phyloP scores from a whole-genome alignment of 2,888 invertebrate genomes.

The Clitarchus hookeri region DNA sequence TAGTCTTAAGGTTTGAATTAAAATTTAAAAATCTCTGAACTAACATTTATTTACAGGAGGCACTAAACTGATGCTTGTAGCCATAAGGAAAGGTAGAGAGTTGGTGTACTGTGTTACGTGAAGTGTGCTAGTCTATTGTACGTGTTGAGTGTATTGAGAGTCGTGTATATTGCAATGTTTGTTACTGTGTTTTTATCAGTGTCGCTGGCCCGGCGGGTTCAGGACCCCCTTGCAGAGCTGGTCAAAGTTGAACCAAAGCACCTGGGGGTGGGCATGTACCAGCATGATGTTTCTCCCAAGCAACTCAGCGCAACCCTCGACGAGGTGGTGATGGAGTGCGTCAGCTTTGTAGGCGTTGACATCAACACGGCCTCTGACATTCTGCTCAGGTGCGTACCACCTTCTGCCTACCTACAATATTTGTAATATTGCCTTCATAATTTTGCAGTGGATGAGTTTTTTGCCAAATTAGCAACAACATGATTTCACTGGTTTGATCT shows the following conservation, averaged over 20 bases:
- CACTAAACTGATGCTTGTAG: too few relatives aligned
- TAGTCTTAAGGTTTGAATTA: too few relatives aligned
- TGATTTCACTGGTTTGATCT: too few relatives aligned
- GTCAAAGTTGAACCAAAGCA: constrained; percentile 94
- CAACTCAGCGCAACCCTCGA: constrained; percentile 73
- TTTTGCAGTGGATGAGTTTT: too few relatives aligned
- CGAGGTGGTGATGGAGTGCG: constrained; percentile 85
- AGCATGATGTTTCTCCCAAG: constrained; percentile 86
- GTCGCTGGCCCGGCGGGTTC: constrained; percentile 83
- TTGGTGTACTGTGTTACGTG: too few relatives aligned
- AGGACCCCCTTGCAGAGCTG: constrained; percentile 89
- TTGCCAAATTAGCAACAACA: too few relatives aligned
- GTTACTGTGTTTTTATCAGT: constrained; percentile 56
- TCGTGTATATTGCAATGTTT: constrained; percentile 24
- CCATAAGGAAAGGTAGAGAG: too few relatives aligned
- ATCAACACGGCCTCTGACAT: constrained; percentile 84
- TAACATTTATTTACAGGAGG: too few relatives aligned
- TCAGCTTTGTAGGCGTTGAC: constrained; percentile 92
- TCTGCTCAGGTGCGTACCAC: constrained; percentile 67
- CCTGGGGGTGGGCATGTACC: constrained; percentile 94
- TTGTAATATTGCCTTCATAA: too few relatives aligned
- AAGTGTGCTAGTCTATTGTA: too few relatives aligned
- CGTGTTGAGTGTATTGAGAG: not conserved
- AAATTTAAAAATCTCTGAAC: too few relatives aligned
- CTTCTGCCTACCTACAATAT: too few relatives aligned